These are phyloP conservation scores for Halcyon smyrnensis DNA, from an alignment of 2,797 vertebrate genomes.

Conservation along the genomic window DNA sequence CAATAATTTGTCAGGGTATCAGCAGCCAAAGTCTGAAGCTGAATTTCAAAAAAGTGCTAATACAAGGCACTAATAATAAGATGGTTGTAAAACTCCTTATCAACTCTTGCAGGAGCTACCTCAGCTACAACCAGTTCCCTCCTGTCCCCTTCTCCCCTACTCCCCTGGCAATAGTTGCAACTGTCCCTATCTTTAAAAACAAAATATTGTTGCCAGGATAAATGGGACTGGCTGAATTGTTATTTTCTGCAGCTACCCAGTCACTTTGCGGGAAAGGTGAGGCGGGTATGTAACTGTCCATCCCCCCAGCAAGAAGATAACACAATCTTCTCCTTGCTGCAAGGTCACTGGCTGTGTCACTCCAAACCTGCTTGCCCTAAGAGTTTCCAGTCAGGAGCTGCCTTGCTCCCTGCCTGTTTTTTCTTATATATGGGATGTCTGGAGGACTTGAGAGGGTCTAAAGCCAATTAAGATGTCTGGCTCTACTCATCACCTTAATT, in stretches of 20 bases:
- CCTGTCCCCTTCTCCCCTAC: no score
- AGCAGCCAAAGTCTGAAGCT: background rate
- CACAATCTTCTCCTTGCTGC: fast-evolving
- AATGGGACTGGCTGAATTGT: background rate
- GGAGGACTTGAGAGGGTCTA: background rate
- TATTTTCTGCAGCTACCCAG: background rate
- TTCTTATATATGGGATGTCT: background rate
- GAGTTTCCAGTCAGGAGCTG: background rate
- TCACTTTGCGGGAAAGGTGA: background rate
- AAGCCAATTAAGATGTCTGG: background rate
- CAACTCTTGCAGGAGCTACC: background rate
- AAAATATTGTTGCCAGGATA: fast-evolving
- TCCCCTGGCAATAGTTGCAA: background rate
- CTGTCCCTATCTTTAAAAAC: background rate
- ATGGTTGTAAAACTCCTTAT: background rate
- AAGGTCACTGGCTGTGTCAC: background rate
- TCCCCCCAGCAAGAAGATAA: background rate
- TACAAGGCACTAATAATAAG: background rate
- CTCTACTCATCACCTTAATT: background rate
- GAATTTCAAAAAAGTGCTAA: fast-evolving
- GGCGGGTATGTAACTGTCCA: background rate
- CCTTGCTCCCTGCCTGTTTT: fast-evolving
- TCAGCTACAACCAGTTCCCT: background rate
- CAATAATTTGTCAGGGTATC: fast-evolving
- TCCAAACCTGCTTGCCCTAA: background rate